A percentile compares a stretch with the other conserved stretches of the same genome.
phyloP scores from a whole-genome alignment of 53 echinoderm and acorn worm species.

The Crossaster papposus region DNA sequence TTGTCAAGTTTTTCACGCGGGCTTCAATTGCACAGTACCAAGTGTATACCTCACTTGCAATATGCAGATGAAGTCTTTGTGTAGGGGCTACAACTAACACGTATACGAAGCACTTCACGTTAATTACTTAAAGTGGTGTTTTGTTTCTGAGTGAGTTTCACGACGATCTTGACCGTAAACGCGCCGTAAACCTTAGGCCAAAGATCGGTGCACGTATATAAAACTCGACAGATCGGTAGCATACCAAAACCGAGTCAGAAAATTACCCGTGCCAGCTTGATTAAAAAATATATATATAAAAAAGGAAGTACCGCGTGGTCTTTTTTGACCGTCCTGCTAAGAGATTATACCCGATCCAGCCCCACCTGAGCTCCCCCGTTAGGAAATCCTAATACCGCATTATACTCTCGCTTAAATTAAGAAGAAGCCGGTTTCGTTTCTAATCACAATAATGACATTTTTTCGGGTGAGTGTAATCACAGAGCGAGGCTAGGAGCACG shows the following conservation, averaged over 20 bases:
- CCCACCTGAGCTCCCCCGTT: conserved; percentile 69
- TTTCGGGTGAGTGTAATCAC: conserved; percentile 70
- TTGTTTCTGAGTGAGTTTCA: background rate
- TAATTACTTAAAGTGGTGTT: background rate
- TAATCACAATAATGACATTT: conserved; percentile 77
- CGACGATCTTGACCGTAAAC: conserved; percentile 29
- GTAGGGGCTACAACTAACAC: background rate
- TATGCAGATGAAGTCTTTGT: background rate
- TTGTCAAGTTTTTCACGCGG: no score
- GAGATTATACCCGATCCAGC: conserved; percentile 66
- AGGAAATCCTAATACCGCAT: conserved; percentile 66
- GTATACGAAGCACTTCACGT: background rate
- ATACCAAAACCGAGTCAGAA: background rate
- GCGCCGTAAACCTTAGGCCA: conserved; percentile 29
- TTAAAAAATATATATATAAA: no score
- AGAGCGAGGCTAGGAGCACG: conserved; percentile 59
- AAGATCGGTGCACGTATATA: conserved; percentile 9
- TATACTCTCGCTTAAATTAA: conserved; percentile 72
- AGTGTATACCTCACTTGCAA: background rate
- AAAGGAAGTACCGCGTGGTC: conserved; percentile 39
- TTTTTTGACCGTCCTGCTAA: conserved; percentile 61
- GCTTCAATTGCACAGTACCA: no score
- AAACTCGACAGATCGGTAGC: conserved; percentile 43
- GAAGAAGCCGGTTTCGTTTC: conserved; percentile 72
- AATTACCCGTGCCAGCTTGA: conserved; percentile 43